These are phyloP conservation scores for Mungos mungo DNA, from an alignment of 2,113 vertebrate species.

Conservation along the genomic window DNA sequence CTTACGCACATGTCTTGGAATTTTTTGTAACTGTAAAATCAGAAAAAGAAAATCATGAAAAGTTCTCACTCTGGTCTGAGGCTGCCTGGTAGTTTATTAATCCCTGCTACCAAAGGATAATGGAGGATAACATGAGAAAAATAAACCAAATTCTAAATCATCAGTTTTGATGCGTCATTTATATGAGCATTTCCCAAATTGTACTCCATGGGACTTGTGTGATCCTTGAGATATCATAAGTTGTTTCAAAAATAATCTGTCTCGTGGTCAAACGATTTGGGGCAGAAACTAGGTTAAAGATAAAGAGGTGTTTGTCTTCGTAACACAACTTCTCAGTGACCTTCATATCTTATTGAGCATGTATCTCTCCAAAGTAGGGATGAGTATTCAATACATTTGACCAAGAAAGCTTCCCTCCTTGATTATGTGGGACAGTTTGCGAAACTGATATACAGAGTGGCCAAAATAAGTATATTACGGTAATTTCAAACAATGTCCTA, in stretches of 20 bases:
- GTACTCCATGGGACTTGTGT: background rate
- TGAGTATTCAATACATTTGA: background rate
- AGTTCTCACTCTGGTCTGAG: background rate
- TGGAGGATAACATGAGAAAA: accelerated
- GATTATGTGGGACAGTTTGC: background rate
- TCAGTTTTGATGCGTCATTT: background rate
- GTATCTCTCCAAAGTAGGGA: background rate
- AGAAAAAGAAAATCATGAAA: background rate
- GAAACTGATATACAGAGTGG: background rate
- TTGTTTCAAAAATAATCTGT: background rate
- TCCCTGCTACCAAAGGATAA: background rate
- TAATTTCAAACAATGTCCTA: background rate
- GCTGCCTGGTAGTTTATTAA: background rate
- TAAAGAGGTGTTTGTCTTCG: background rate
- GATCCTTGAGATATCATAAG: background rate
- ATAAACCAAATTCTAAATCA: background rate
- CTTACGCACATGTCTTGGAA: background rate
- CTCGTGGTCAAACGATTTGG: background rate
- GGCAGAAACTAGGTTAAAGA: background rate
- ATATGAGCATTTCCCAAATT: background rate
- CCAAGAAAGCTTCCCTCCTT: background rate
- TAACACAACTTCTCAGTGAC: background rate
- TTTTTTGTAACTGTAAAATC: background rate
- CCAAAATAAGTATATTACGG: background rate
- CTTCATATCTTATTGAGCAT: background rate